phyloP scores from a whole-genome alignment of 2,797 vertebrate species.

The Manis crassicaudata region DNA sequence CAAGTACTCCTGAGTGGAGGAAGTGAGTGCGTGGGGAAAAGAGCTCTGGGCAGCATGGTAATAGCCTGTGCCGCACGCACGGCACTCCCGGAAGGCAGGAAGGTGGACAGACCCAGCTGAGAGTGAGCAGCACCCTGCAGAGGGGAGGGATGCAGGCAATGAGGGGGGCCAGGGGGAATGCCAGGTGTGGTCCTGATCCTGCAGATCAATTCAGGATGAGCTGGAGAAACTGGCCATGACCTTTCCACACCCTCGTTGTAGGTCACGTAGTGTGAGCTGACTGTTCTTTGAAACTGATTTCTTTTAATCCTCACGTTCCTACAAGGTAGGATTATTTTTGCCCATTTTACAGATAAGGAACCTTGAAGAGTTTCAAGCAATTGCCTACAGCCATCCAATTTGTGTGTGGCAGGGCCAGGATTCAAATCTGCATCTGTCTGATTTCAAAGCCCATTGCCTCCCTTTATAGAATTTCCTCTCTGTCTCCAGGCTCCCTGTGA shows the following conservation, averaged over 20 bases:
- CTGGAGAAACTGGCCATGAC: fast-evolving
- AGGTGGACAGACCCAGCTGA: no score
- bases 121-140: fast-evolving
- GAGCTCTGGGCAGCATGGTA: background rate
- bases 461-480: background rate
- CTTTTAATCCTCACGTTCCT: background rate
- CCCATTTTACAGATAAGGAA: background rate
- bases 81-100: background rate
- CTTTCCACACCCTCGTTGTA: background rate
- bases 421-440: background rate
- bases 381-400: background rate
- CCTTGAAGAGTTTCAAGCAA: background rate
- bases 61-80: background rate
- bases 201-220: background rate
- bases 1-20: background rate
- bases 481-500: background rate
- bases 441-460: constrained; percentile 25
- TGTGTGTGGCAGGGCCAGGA: background rate
- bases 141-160: fast-evolving
- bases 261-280: background rate
- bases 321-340: background rate
- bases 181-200: background rate
- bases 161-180: fast-evolving
- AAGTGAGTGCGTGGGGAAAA: background rate
- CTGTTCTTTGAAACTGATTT: background rate